Evolutionary conservation across 2,888 invertebrate genomes (phyloP), one percentile per base, ranked within the genome.

Genomic region (Macaria liturata): DNA sequence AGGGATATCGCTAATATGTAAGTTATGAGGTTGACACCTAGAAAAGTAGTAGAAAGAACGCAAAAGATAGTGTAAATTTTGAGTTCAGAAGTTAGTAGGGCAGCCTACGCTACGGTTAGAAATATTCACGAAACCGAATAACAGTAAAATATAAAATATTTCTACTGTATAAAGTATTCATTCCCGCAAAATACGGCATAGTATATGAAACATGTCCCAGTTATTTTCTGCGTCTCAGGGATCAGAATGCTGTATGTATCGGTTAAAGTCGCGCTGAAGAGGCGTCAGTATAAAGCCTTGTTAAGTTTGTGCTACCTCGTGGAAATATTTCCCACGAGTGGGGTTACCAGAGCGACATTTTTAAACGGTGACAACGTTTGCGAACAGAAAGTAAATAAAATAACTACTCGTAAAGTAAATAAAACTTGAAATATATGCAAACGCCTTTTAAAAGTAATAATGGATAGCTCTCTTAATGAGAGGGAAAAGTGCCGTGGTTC

Each of bases 231-330:
- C 52, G 54, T 49, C 34, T 37, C 43, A 46, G 32, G 53, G 59
- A 65, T 66, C 57, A 61, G 57, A 66, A 55, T 54, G 52, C 5
- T 45, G 49, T 56, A 68, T 62, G 65, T 63, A 68, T 70, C 62
- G 61, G 68, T 62, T 65, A 64, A 71, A 66, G 66, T 68, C 71
- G 69, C 70, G 70, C 68, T 68, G 70, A 70, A 71, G 72, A 73
- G 70, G 71, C 73, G 75, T 75, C 72, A 73, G 74, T 78, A 74
- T 77, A 75, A 70, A 76, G 76, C 69, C 81, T 84, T 81, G 84
- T 84, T 84, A 84, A 83, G 82, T 84, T 76, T 81, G 83, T 81
- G 80, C 80, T 76, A 55, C 71, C 80, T 80, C 62, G 78, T 69
- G 81, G 82, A 82, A 84, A 81, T 66, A 70, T 69, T 71, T 72